A percentile compares a stretch with the other conserved stretches of the same genome.
Evolutionary conservation across 2,888 invertebrate genomes (phyloP).

Genomic region (Diarsia rubi): DNA sequence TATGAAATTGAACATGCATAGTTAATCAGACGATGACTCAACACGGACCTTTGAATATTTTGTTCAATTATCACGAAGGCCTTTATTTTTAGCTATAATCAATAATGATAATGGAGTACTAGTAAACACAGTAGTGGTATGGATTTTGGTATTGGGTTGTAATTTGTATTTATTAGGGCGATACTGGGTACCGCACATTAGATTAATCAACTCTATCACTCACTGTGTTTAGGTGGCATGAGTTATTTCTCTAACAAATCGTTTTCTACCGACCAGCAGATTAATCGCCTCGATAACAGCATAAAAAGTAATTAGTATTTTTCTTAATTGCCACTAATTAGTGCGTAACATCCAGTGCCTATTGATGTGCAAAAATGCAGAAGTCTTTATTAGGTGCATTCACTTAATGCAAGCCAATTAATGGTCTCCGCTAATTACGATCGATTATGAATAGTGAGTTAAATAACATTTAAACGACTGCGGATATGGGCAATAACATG

Average conservation of each 20-base stretch:
- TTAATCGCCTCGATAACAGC: not conserved
- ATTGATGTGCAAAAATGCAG: slow-evolving; percentile 27
- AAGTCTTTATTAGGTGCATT: slow-evolving; percentile 22
- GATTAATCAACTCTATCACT: slow-evolving; percentile 13
- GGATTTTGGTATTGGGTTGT: not conserved
- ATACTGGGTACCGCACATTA: not conserved
- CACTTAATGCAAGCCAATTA: slow-evolving; percentile 18
- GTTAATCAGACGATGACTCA: slow-evolving; percentile 40
- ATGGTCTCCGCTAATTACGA: slow-evolving; percentile 29
- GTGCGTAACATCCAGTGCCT: not conserved
- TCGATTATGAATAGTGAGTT: slow-evolving; percentile 36
- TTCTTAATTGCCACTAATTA: slow-evolving; percentile 7
- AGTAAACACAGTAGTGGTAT: not conserved
- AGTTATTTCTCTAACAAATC: slow-evolving; percentile 12
- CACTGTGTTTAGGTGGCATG: not conserved
- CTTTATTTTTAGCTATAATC: slow-evolving; percentile 36
- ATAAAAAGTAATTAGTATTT: not conserved
- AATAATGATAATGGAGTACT: slow-evolving; percentile 1
- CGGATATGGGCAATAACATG: slow-evolving; percentile 45
- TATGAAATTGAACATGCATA: slow-evolving; percentile 10
- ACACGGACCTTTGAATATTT: slow-evolving; percentile 23
- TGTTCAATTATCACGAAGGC: slow-evolving; percentile 8
- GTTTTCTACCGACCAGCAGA: not conserved
- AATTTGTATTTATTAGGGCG: not conserved
- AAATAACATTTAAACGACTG: slow-evolving; percentile 43